Percentiles rank a stretch among this genome's conserved stretches.
phyloP scores from a whole-genome alignment of 2,113 vertebrate species.

The Bubo blakistoni region DNA sequence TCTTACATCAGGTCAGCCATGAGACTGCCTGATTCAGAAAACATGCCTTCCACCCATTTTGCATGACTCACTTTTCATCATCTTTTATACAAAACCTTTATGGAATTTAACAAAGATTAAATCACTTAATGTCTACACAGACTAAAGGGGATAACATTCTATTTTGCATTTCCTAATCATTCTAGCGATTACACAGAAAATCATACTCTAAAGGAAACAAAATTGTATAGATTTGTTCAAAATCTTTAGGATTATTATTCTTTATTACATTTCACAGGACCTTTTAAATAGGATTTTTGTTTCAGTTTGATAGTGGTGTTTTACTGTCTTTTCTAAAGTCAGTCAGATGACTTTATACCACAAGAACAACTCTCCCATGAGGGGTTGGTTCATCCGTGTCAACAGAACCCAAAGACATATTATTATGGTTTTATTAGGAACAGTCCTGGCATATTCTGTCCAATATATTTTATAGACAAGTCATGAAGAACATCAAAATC shows the following conservation, averaged over 20 bases:
- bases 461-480: not conserved
- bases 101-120: not conserved
- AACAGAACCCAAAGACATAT: not conserved
- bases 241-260: not conserved
- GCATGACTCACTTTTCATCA: not conserved
- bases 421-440: not conserved
- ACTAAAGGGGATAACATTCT: not conserved
- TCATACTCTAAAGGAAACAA: not conserved
- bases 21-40: not conserved
- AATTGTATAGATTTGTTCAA: not conserved
- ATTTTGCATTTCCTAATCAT: not conserved
- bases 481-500: constrained; percentile 30
- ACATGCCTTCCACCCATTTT: not conserved
- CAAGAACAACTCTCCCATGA: not conserved
- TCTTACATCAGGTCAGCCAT: not conserved
- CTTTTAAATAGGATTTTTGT: not conserved
- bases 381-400: not conserved
- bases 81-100: not conserved
- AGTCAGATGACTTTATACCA: not conserved
- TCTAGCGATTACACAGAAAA: not conserved
- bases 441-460: not conserved
- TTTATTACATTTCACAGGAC: not conserved
- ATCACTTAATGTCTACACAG: not conserved
- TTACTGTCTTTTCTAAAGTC: not conserved
- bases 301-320: not conserved